Evolutionary conservation across 2,888 invertebrate genomes (phyloP), one percentile per base, ranked within the genome.

Genomic region (Desoria tigrina): DNA sequence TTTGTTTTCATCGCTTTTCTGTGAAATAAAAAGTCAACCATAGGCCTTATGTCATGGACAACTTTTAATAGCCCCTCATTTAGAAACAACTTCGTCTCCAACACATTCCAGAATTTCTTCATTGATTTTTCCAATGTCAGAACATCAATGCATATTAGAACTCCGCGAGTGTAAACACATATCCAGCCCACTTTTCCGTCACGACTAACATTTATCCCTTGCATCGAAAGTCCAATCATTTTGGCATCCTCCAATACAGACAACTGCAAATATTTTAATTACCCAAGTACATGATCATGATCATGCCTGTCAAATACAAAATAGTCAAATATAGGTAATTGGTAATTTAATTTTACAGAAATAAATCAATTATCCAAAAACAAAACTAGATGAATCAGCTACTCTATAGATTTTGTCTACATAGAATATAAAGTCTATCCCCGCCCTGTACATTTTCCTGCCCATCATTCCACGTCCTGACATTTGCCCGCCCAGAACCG

Each of bases 11-110:
- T 7, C 9, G 24, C 26, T 24, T 24, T 24, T 7, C 4, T 4
- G 16, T 51, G 51, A 26, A 51, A 51, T 24, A 51, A 51, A 26
- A 24, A 51, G 26, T 51, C 51, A 51, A 51, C 26, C 26, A 51
- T 51, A 51, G 51, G 51, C 9, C 51, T 3, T 7, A 26, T 16
- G 16, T 51, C 26, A 21, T 51, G 26, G 16, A 51, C 26, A 3
- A 51, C 26, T 26, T 51, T 51, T 4, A 21, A 18, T 2, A 51
- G 3, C 26, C 6, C 24, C 14, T 24, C 24, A 51, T 51, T 51
- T 3, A 9, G 3, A 14, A 51, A 51, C 9, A 51, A 24, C 14
- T 51, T 14, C 4, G 9, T 16, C 11, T 51, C 51, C 14, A 51
- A 4, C 4, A 7, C 2, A 26, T 26, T 6, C 51, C 51, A 51